Evolutionary conservation across 2,888 invertebrate genomes (phyloP), one percentile per base, ranked within the genome.

Genomic region (Drosophila infuscata): DNA sequence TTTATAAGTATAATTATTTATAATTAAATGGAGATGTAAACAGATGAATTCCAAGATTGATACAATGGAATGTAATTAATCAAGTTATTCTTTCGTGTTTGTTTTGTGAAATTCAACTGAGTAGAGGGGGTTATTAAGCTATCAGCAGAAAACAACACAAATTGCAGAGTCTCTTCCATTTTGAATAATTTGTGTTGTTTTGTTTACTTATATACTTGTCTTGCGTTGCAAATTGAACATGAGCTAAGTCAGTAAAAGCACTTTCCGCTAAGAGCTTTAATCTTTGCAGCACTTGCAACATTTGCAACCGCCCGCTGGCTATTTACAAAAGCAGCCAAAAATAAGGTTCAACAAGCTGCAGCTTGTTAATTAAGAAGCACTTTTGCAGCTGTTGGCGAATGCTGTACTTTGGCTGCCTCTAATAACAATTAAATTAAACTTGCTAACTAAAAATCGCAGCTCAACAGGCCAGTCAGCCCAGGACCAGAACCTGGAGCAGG

Each of bases 361-460:
- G 71, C 66, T 66, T 25, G 20, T 25, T 52, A 88, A 88, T 90
- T 87, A 88, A 85, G 73, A 86, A 77, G 65, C 79, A 76, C 74
- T 88, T 74, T 69, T 48, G 59, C 54, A 62, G 59, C 69, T 74
- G 68, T 63, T 52, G 62, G 67, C 69, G 70, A 73, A 33, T 65
- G 38, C 48, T 59, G 41, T 66, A 72, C 68, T 60, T 76, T 65
- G 79, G 70, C 68, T 76, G 74, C 74, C 83, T 57, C 70, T 81
- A 85, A 89, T 79, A 90, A 81, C 80, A 87, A 90, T 83, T 86
- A 80, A 90, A 90, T 88, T 78, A 74, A 79, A 75, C 79, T 83
- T 56, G 61, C 75, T 46, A 73, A 76, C 79, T 76, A 72, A 81
- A 86, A 88, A 82, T 65, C 70, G 68, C 76, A 57, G 36, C 68